Evolutionary conservation across 2,113 vertebrate species (phyloP).

Genomic region (Brachypodius melanocephalos): DNA sequence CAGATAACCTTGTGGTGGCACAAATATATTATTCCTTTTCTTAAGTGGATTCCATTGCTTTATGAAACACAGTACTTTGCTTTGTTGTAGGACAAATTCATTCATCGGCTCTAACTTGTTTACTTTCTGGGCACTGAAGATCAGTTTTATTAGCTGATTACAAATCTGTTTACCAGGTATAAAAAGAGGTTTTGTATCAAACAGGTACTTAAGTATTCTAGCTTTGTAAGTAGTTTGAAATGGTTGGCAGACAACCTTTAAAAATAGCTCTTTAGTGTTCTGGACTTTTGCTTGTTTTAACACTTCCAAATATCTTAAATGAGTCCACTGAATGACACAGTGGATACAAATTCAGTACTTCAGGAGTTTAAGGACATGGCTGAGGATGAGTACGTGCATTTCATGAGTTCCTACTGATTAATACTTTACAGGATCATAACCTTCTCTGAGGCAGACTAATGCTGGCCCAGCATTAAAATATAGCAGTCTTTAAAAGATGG

Average conservation of each 20-base stretch:
- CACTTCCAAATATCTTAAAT: neutral
- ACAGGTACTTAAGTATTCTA: neutral
- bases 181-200: neutral
- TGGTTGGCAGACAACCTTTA: neutral
- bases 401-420: neutral
- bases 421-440: neutral
- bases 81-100: constrained; percentile 29
- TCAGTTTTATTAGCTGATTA: neutral
- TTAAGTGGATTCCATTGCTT: constrained; percentile 38
- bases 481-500: neutral
- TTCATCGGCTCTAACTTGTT: neutral
- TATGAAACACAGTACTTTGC: constrained; percentile 25
- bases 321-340: neutral
- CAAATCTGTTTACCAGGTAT: neutral
- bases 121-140: neutral
- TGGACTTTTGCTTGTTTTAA: neutral
- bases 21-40: constrained; percentile 21
- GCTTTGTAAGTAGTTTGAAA: neutral
- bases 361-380: neutral
- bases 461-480: neutral
- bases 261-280: neutral
- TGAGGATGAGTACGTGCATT: fast-evolving
- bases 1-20: constrained; percentile 46
- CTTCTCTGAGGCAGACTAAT: neutral
- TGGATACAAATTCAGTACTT: neutral